A percentile compares a stretch with the other conserved stretches of the same genome.
Conservation (phyloP, 64 coral and sea anemone species). For the Astreopora myriophthalma region DNA sequence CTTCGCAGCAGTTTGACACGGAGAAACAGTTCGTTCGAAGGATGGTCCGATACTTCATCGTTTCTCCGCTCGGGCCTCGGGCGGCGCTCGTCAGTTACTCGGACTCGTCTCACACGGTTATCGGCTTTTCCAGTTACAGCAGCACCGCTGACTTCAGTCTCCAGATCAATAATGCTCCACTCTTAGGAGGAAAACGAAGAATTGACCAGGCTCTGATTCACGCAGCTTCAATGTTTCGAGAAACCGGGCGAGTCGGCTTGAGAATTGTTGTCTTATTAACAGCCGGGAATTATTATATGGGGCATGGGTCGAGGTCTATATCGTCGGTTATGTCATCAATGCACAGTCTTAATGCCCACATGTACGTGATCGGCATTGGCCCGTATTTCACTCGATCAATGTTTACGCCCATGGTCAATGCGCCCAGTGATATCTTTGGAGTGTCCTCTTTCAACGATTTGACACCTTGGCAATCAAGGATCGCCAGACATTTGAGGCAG, state of each 20-base stretch:
- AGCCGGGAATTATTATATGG: slow-evolving; percentile 15
- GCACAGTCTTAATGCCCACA: slow-evolving; percentile 1
- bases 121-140: slow-evolving; percentile 25
- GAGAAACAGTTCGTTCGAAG: neutral
- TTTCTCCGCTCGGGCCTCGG: slow-evolving; percentile 15
- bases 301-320: neutral
- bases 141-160: neutral
- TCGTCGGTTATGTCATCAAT: neutral
- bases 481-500: neutral
- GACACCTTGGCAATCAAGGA: neutral
- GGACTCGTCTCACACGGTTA: neutral
- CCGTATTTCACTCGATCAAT: neutral
- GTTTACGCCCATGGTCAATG: slow-evolving; percentile 12
- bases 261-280: slow-evolving; percentile 29
- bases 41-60: slow-evolving; percentile 9
- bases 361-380: slow-evolving; percentile 30
- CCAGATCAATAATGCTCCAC: neutral
- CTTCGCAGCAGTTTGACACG: slow-evolving; percentile 15
- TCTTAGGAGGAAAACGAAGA: neutral
- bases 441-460: neutral
- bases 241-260: slow-evolving; percentile 14
- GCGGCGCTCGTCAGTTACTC: neutral
- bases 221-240: neutral
- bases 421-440: neutral
- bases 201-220: slow-evolving; percentile 23